Evolutionary conservation across 37 sponge, comb jelly and placozoan genomes (phyloP), one percentile per base, ranked within the genome.

Genomic region (Hexactinellida sp.): DNA sequence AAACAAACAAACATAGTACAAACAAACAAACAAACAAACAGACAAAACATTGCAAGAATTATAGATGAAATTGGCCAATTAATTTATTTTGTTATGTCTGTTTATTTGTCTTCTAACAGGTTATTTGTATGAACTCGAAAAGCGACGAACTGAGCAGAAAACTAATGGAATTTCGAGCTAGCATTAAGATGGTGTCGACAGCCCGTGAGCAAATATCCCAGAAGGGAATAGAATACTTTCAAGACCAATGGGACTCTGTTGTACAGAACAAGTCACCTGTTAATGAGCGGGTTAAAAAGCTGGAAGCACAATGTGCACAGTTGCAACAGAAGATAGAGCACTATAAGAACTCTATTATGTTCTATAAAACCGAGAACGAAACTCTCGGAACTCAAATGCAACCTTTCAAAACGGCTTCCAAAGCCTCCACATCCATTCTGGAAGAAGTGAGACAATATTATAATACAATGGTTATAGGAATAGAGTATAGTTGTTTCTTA

Each of bases 301-400:
- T 63, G 13, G 28, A 63, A 63, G 5, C 5, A 7, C 76, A 32
- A n/a, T 63, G 76, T n/a, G 30, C 76, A 21, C 76, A 63, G 76
- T 63, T 63, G 34, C 76, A 63, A n/a, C 76, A 63, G 25, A 63
- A 63, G 13, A 23, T 63, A n/a, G 76, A 63, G 25, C 76, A 63
- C 30, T 63, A 63, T 63, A 63, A 63, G 76, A 63, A 63, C 76
- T 63, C 76, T n/a, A 63, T 63, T n/a, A 63, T 63, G 76, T 63
- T 63, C 76, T 63, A 63, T n/a, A 63, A 63, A 23, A 63, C 76
- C 3, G 76, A 63, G 76, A 63, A 63, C 13, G 76, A 63, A 3
- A 63, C 76, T n/a, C 76, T 63, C 25, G 13, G 3, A 5, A 63
- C 76, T 10, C 76, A 63, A 23, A 7, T 63, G 5, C 76, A 63